Base-by-base conservation (phyloP, 2,888 invertebrate genomes). In the Melinaea menophilus region DNA sequence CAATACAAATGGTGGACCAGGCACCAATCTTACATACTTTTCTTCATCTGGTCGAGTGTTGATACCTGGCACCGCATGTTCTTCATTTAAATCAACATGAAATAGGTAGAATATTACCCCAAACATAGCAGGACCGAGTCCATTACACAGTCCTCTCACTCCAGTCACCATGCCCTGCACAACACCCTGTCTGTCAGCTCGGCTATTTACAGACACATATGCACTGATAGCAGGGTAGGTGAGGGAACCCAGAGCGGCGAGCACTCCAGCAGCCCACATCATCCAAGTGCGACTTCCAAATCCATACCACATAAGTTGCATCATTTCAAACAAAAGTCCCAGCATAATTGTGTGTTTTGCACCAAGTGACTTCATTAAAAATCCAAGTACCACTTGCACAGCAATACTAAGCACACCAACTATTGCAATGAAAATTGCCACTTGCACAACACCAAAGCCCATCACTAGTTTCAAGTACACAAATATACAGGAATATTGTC, bases 401-500 rank as follows among this genome's bases (percentile, higher is more conserved):
- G 97, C 93, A 69, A 99, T 99, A 76, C 99, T 99, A 72, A 99
- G 93, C 73, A 99, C 95, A 68, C 99, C 99, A 66, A 99, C 97
- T 67, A 98, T 94, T 70, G 99, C 99, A 79, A 99, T 99, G 87
- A 98, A 99, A 74, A 98, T 95, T 63, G 99, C 98, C 75, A 99
- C 99, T 93, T 97, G 96, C 79, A 97, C 95, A 66, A 95, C 96
- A 74, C 95, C 95, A 91, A 99, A 99, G 72, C 97, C 97, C 95
- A 99, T 98, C 78, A 98, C 98, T 82, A 99, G 92, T 91, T 97
- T 97, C 73, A 99, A 93, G 90, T 99, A 99, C 77, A 99, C 99
- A 92, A 99, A 99, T 91, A 99, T 99, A 91, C 99, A 99, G 65
- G 99, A 99, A 91, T 99, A 99, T 91, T 99, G 98, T 72, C 99